These are phyloP conservation scores for Pseudorectes ferrugineus DNA, from an alignment of 2,113 vertebrate species.

Conservation along the genomic window DNA sequence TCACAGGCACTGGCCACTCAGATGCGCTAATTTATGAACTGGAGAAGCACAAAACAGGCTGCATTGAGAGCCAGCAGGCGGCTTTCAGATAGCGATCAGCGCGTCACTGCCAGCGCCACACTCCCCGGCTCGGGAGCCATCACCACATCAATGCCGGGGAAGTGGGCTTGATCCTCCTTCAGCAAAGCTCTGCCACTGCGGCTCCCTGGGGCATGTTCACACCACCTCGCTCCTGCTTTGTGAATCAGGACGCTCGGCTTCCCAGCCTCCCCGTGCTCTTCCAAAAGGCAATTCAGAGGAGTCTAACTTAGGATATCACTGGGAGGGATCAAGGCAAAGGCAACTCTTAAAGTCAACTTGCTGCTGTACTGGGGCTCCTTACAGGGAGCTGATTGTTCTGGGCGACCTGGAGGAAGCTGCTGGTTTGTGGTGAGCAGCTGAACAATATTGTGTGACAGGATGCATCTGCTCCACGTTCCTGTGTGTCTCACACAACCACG, in stretches of 20 bases:
- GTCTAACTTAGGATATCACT: not conserved
- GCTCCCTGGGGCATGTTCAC: conserved; percentile 5
- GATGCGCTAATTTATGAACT: not conserved
- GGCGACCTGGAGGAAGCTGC: not conserved
- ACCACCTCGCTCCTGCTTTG: not conserved
- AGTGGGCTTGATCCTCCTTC: conserved; percentile 10
- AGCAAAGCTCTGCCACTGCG: not conserved
- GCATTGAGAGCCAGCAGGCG: not conserved
- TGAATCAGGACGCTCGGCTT: not conserved
- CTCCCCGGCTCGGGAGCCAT: not conserved
- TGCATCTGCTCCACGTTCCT: not conserved
- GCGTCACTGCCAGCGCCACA: not conserved
- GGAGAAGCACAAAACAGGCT: not conserved
- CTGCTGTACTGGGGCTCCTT: not conserved
- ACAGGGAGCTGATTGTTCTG: not conserved
- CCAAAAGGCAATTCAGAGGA: not conserved
- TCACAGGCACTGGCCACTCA: not conserved
- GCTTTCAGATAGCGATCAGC: conserved; percentile 4
- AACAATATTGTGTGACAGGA: not conserved
- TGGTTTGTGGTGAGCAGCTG: not conserved
- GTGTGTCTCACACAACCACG: not conserved
- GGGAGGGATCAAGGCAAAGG: not conserved
- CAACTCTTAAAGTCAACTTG: not conserved
- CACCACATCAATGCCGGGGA: not conserved
- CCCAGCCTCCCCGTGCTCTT: not conserved